Conservation (phyloP, 2,797 vertebrate species). For the Hyperoplus lanceolatus region DNA sequence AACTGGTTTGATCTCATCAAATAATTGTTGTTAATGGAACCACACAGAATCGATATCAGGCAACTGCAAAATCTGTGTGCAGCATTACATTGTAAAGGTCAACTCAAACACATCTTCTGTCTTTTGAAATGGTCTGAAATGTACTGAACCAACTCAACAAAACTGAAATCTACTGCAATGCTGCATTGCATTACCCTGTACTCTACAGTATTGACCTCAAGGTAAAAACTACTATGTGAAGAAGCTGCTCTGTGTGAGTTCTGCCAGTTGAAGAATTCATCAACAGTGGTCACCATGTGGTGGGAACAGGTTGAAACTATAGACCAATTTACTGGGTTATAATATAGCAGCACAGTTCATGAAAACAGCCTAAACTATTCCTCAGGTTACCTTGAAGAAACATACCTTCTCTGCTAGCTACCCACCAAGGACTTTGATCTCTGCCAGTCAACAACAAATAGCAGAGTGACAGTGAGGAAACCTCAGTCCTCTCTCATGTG, state of each 20-base stretch:
- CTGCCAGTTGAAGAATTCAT: neutral
- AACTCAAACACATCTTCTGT: neutral
- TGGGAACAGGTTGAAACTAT: neutral
- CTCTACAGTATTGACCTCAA: neutral
- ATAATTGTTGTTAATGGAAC: conserved; percentile 10
- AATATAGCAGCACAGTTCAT: neutral
- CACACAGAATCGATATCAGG: neutral
- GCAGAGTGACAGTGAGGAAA: conserved; percentile 44
- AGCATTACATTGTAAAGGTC: neutral
- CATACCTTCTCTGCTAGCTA: conserved; percentile 8
- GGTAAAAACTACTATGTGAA: neutral
- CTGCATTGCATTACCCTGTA: neutral
- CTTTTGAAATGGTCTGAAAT: neutral
- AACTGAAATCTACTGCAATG: neutral
- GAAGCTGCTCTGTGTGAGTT: neutral
- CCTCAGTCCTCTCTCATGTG: conserved; percentile 66
- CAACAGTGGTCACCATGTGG: neutral
- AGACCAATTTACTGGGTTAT: neutral
- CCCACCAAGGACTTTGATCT: conserved; percentile 48
- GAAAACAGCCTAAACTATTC: conserved; percentile 18
- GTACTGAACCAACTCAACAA: neutral
- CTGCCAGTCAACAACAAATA: conserved; percentile 36
- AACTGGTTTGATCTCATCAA: conserved; percentile 35
- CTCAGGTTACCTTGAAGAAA: conserved; percentile 31
- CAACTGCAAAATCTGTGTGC: neutral